These are phyloP conservation scores for Sphinx pinastri DNA, from an alignment of 2,888 invertebrate species.

Conservation along the genomic window DNA sequence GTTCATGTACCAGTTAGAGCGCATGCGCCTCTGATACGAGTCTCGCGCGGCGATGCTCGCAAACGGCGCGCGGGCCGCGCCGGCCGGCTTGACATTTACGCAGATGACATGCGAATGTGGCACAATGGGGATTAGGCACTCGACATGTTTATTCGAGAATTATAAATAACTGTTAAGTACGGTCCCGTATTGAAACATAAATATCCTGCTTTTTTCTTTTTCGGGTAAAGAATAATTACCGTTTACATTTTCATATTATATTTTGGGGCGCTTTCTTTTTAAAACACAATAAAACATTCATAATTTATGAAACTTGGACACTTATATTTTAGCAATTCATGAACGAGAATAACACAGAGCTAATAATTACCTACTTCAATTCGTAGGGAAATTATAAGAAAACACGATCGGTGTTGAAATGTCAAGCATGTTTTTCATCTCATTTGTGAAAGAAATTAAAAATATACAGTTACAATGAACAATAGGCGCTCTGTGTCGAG, in stretches of 20 bases:
- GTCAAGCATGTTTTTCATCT: background rate
- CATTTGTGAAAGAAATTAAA: conserved; percentile 18
- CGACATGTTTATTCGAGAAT: conserved; percentile 33
- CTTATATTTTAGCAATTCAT: background rate
- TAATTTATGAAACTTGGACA: background rate
- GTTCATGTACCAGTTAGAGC: conserved; percentile 38
- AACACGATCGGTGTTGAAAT: background rate
- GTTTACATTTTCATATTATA: background rate
- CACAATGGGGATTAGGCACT: conserved; percentile 40
- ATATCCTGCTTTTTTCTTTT: background rate
- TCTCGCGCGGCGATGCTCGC: conserved; percentile 30
- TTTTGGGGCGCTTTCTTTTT: conserved; percentile 3
- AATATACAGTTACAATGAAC: conserved; percentile 26
- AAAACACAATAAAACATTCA: too few species aligned
- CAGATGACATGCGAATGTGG: conserved; percentile 23
- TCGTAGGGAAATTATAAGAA: background rate
- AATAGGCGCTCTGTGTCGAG: conserved; percentile 16
- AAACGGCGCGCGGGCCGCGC: conserved; percentile 32
- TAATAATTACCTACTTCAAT: background rate
- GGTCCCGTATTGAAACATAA: conserved; percentile 2
- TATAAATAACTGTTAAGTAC: conserved; percentile 35
- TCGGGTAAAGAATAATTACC: background rate
- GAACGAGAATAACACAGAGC: background rate
- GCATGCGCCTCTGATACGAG: conserved; percentile 1
- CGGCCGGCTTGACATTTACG: conserved; percentile 29